Evolutionary conservation across 1,140 invertebrate species (phyloP).

Genomic region (Apis cerana): DNA sequence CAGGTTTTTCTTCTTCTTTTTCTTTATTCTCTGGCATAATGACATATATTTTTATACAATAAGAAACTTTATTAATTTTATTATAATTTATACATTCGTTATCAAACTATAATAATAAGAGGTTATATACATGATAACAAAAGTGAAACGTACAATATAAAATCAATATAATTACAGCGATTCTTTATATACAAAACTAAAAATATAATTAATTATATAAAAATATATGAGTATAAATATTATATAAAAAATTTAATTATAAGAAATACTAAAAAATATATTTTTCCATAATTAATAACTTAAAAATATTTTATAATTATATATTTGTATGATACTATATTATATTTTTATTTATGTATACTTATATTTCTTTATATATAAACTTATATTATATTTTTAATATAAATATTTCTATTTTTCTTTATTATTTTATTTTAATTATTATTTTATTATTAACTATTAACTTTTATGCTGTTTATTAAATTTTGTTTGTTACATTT

Average conservation of each 20-base stretch:
- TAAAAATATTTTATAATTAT: neutral
- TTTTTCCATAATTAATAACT: neutral
- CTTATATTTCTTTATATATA: neutral
- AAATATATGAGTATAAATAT: neutral
- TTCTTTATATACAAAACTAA: neutral
- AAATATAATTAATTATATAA: no score
- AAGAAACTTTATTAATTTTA: neutral
- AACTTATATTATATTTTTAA: neutral
- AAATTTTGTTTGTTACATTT: neutral
- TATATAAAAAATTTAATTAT: no score
- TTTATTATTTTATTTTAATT: neutral
- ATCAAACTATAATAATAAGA: neutral
- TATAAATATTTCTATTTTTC: neutral
- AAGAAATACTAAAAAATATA: neutral
- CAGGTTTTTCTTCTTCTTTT: constrained; percentile 82
- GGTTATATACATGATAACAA: constrained; percentile 19
- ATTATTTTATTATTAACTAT: neutral
- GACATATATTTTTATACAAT: neutral
- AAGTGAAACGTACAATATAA: neutral
- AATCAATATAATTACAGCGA: constrained; percentile 4
- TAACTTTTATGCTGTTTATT: neutral
- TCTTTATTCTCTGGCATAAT: constrained; percentile 66
- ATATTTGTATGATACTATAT: neutral
- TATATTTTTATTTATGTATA: neutral
- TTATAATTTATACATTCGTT: neutral